Evolutionary conservation across 1,140 invertebrate genomes (phyloP).

Genomic region (Pseudobourletiella spinata): DNA sequence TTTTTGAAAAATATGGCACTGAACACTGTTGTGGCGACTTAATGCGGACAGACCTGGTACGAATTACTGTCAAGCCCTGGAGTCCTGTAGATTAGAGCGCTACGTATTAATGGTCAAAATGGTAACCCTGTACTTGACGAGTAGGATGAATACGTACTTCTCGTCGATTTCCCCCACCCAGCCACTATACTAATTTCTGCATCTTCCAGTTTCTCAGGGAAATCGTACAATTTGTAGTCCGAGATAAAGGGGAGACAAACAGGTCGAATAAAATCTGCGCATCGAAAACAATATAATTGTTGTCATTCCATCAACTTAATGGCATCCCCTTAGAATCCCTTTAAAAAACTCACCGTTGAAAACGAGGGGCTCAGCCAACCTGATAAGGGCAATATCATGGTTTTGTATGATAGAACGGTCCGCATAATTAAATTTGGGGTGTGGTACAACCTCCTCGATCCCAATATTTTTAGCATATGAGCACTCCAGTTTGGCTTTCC

Average conservation of each 20-base stretch:
- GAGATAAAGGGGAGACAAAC: slow-evolving; percentile 16
- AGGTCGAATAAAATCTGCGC: slow-evolving; percentile 13
- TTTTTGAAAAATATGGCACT: neutral
- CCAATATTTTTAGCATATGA: slow-evolving; percentile 1
- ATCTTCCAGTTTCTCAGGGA: slow-evolving; percentile 2
- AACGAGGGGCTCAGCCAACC: neutral
- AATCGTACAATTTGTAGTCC: slow-evolving; percentile 4
- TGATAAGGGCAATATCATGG: slow-evolving; percentile 17
- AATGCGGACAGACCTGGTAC: neutral
- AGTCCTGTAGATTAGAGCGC: neutral
- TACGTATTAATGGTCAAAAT: neutral
- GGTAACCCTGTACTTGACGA: neutral
- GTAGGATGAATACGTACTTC: neutral
- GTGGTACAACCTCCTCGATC: slow-evolving; percentile 2
- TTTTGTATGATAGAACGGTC: slow-evolving; percentile 31
- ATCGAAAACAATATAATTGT: neutral
- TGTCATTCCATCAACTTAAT: neutral
- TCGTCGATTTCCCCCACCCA: neutral
- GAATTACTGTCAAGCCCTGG: neutral
- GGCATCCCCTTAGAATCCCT: neutral
- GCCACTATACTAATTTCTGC: neutral
- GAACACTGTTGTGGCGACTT: neutral
- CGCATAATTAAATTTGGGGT: slow-evolving; percentile 44
- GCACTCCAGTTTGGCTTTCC: neutral
- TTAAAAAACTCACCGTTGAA: neutral